Percentiles rank a stretch among this genome's conserved stretches.
phyloP scores from a whole-genome alignment of 1,140 invertebrate genomes.

The Cephus cinctus region DNA sequence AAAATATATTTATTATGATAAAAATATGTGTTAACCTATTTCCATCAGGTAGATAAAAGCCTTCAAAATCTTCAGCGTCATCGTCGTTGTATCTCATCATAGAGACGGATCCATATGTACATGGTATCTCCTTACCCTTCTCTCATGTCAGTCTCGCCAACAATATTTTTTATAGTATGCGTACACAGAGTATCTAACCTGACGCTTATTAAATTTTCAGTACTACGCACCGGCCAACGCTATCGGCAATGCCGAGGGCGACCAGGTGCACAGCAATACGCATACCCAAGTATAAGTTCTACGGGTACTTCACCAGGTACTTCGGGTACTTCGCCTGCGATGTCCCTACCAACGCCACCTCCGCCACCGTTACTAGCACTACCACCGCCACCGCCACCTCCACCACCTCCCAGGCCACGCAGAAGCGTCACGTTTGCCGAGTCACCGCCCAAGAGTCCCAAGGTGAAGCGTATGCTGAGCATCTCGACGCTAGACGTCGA shows the following conservation, averaged over 20 bases:
- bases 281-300: slow-evolving; percentile 70
- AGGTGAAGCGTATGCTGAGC: slow-evolving; percentile 18
- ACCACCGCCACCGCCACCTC: slow-evolving; percentile 45
- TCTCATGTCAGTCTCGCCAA: too few relatives aligned
- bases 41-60: too few relatives aligned
- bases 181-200: too few relatives aligned
- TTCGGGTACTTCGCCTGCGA: slow-evolving; percentile 28
- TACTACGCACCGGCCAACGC: slow-evolving; percentile 78
- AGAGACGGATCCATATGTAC: too few relatives aligned
- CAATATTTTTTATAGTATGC: too few relatives aligned
- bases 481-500: slow-evolving; percentile 43
- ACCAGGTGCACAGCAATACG: slow-evolving; percentile 73
- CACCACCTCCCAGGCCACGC: slow-evolving; percentile 35
- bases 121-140: too few relatives aligned
- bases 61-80: too few relatives aligned
- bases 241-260: slow-evolving; percentile 66
- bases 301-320: slow-evolving; percentile 20
- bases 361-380: slow-evolving; percentile 36
- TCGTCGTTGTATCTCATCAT: too few relatives aligned
- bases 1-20: too few relatives aligned
- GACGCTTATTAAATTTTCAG: slow-evolving; percentile 57
- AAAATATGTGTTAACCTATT: too few relatives aligned
- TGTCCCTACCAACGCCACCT: slow-evolving; percentile 41
- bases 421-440: slow-evolving; percentile 52
- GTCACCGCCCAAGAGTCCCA: slow-evolving; percentile 43